Conservation (phyloP, 2,888 invertebrate genomes). For the Drosophila yooni region DNA sequence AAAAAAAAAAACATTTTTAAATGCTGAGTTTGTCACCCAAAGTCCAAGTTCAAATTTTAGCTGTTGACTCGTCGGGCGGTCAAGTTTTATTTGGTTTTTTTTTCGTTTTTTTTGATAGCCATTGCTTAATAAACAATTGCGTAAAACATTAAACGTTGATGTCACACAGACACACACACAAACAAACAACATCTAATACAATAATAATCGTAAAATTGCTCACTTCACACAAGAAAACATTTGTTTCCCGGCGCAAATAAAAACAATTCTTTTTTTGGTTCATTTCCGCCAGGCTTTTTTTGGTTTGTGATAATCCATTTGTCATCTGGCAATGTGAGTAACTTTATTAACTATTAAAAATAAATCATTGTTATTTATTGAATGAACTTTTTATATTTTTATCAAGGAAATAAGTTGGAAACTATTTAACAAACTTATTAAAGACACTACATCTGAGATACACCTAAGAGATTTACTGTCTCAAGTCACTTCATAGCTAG, state of each 20-base stretch:
- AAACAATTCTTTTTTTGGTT: not conserved
- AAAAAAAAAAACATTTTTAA: constrained; percentile 10
- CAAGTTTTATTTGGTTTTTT: constrained; percentile 3
- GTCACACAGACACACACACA: constrained; percentile 25
- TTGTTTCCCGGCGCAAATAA: constrained; percentile 20
- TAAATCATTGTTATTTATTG: not conserved
- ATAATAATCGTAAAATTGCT: constrained; percentile 30
- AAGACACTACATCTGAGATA: not conserved
- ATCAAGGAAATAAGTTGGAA: not conserved
- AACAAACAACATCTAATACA: constrained; percentile 39
- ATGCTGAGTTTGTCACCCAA: constrained; percentile 32
- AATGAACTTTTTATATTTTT: not conserved
- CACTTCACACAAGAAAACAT: constrained; percentile 9
- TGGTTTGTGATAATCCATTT: not conserved
- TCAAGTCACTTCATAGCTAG: not conserved
- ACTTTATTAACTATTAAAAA: not conserved
- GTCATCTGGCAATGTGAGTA: not conserved
- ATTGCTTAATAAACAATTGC: constrained; percentile 61
- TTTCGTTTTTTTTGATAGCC: constrained; percentile 33
- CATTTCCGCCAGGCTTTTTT: not conserved
- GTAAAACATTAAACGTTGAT: constrained; percentile 40
- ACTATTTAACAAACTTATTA: not conserved
- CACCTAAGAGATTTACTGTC: not conserved
- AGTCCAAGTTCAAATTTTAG: constrained; percentile 50
- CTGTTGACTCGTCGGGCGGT: constrained; percentile 29